Percentiles rank a stretch among this genome's conserved stretches.
Conservation (phyloP, 1,140 invertebrate species). For the Tenebrio molitor region DNA sequence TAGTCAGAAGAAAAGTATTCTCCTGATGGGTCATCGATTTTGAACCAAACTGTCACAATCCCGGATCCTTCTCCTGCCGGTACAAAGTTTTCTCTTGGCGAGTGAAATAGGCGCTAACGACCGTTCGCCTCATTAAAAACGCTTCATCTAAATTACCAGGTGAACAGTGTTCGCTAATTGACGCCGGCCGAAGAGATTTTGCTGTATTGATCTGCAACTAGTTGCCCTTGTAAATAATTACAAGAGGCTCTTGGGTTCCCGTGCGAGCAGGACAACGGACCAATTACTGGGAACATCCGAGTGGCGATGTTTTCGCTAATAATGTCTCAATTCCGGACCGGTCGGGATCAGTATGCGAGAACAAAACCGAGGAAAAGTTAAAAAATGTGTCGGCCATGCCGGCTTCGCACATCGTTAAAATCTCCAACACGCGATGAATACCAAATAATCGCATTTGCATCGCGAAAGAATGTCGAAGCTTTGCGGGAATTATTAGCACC, state of each 20-base stretch:
- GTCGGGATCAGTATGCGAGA: too few relatives aligned
- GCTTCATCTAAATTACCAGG: too few relatives aligned
- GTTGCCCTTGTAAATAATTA: conserved; percentile 38
- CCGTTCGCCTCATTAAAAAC: too few relatives aligned
- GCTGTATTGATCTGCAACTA: conserved; percentile 25
- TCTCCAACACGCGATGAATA: conserved; percentile 31
- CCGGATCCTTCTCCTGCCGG: too few relatives aligned
- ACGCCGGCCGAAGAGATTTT: too few relatives aligned
- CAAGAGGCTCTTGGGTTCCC: conserved; percentile 4
- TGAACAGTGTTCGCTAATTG: conserved; percentile 6
- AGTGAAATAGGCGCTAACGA: too few relatives aligned
- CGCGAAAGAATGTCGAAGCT: conserved; percentile 26
- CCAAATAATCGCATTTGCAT: conserved; percentile 2
- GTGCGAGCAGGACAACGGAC: background rate
- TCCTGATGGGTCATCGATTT: too few relatives aligned
- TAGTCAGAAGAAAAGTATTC: background rate
- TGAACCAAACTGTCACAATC: too few relatives aligned
- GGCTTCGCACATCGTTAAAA: conserved; percentile 13
- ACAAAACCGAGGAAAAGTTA: background rate
- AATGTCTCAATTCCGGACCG: conserved; percentile 34
- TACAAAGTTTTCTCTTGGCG: too few relatives aligned
- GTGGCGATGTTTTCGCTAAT: background rate
- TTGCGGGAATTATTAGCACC: conserved; percentile 7
- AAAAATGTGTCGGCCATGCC: conserved; percentile 8
- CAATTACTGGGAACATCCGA: background rate